Conservation (phyloP, 2,797 vertebrate genomes). For the Graptemys geographica region DNA sequence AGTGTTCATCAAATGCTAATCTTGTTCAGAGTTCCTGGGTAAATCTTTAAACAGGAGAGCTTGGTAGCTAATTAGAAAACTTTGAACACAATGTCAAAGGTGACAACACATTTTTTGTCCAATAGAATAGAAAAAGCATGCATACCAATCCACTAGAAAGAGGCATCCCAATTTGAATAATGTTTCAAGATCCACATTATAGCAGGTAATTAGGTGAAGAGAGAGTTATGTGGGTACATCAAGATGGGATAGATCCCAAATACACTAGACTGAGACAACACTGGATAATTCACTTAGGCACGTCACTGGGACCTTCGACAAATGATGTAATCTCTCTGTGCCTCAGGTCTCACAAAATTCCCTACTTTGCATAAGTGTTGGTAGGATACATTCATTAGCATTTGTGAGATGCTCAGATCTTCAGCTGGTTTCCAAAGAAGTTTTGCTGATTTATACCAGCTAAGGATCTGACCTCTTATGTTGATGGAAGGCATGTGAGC, state of each 20-base stretch:
- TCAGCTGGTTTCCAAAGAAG: background rate
- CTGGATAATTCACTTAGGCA: constrained; percentile 1
- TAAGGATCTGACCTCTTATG: background rate
- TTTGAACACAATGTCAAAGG: background rate
- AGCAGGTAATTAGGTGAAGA: background rate
- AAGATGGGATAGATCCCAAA: background rate
- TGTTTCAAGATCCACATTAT: constrained; percentile 9
- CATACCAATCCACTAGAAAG: background rate
- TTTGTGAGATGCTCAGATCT: background rate
- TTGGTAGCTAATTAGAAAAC: background rate
- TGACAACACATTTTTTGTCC: background rate
- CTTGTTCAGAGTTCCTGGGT: background rate
- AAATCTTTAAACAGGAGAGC: background rate
- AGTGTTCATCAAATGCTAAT: background rate
- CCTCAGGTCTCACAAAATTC: background rate
- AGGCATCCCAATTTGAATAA: background rate
- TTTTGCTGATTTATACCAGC: background rate
- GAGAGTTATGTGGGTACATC: background rate
- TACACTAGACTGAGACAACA: background rate
- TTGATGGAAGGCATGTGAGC: background rate
- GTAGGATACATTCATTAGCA: background rate
- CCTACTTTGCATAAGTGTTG: background rate
- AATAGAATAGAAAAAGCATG: background rate
- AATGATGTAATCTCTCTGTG: background rate
- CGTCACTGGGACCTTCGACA: background rate